Evolutionary conservation across 2,888 invertebrate genomes (phyloP), one percentile per base, ranked within the genome.

Genomic region (Crematogaster levior): DNA sequence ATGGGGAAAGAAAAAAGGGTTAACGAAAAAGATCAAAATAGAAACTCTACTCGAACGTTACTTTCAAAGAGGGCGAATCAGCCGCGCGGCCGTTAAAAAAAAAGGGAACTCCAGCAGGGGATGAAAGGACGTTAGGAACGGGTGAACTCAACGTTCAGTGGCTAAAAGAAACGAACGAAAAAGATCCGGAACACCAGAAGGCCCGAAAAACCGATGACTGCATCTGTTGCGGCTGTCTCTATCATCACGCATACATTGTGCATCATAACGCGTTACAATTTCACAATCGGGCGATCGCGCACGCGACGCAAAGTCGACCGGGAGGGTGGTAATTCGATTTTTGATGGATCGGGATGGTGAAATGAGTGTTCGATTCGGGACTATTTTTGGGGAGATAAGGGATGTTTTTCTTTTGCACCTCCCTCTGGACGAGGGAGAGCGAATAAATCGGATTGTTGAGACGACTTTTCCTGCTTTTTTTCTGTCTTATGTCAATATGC

Each of bases 111-210:
- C 24, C 43, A 61, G 7, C 15, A 48, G 24, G 30, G 48, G 46
- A 82, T n/a, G 30, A 30, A 53, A 65, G 10, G 84, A 58, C 18
- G 34, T 12, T 61, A 72, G 12, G 18, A 53, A 40, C 60, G 63
- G 48, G 56, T 37, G 27, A 81, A 74, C 56, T 27, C 5, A 70
- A 77, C 24, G 30, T 6, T 1, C 46, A 40, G 3, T 1, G 61
- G 46, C 46, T 82, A 86, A 83, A 53, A 73, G 81, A 40, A 86
- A 84, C 51, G 58, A 84, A 84, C 61, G 51, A 84, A 87, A 77
- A 87, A 70, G 82, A 79, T 84, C 75, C 81, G 89, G 86, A 92
- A 91, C 89, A 91, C 87, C 90, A 82, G 86, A 91, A 90, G 86
- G 82, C 91, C 90, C 89, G 88, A 81, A 81, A 88, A 75, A 82